These are phyloP conservation scores for Xenus cinereus DNA, from an alignment of 2,113 vertebrate genomes.

Conservation along the genomic window DNA sequence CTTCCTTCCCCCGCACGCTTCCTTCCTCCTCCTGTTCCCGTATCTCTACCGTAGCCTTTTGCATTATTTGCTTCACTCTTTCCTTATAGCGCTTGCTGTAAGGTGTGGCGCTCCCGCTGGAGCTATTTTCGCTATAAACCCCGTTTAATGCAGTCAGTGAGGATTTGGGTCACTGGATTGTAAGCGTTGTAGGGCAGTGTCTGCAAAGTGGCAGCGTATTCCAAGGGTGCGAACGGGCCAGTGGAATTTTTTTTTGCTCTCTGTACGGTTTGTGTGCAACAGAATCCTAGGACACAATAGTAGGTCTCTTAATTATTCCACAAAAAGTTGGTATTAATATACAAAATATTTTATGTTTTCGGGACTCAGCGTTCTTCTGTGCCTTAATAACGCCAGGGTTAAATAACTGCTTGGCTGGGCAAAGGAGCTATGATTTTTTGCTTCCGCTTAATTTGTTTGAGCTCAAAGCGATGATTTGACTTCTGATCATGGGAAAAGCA, in stretches of 20 bases:
- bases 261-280: neutral
- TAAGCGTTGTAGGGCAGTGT: neutral
- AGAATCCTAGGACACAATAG: neutral
- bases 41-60: neutral
- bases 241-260: neutral
- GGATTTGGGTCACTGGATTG: slow-evolving; percentile 11
- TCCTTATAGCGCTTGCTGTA: neutral
- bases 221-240: neutral
- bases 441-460: neutral
- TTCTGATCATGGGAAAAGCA: slow-evolving; percentile 32
- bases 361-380: neutral
- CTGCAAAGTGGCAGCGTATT: neutral
- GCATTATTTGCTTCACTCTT: neutral
- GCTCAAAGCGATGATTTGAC: slow-evolving; percentile 28
- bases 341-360: neutral
- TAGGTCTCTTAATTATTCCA: neutral
- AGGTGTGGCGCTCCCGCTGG: neutral
- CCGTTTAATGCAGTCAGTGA: neutral
- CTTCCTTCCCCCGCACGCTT: neutral
- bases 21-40: neutral
- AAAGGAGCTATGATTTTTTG: neutral
- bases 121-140: slow-evolving; percentile 12
- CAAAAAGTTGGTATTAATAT: neutral
- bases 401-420: neutral
- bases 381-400: neutral